phyloP scores from a whole-genome alignment of 2,888 invertebrate species.

The Axea sp. region DNA sequence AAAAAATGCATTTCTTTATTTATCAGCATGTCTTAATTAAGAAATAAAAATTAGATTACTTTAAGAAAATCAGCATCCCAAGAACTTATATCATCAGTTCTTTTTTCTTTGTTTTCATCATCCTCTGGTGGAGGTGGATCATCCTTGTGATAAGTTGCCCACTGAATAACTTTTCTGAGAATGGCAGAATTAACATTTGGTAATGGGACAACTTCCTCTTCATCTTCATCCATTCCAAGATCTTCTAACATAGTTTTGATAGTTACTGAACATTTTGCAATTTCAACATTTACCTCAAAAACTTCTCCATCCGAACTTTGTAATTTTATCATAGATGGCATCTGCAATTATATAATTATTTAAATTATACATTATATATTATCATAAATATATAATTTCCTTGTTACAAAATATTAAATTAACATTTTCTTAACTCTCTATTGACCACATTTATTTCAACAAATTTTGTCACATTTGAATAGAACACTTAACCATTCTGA shows the following conservation, averaged over 20 bases:
- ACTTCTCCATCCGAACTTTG: conserved; percentile 97
- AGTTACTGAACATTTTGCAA: conserved; percentile 98
- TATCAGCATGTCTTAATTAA: no score
- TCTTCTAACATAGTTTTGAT: conserved; percentile 99
- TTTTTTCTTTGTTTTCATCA: conserved; percentile 97
- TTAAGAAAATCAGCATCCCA: conserved; percentile 99
- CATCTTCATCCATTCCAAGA: conserved; percentile 93
- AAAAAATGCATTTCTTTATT: no score
- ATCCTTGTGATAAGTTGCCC: conserved; percentile 96
- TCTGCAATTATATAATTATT: conserved; percentile 28
- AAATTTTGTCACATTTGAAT: no score
- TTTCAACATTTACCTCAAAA: conserved; percentile 97
- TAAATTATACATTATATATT: no score
- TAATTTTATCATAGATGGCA: conserved; percentile 81
- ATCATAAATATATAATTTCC: no score
- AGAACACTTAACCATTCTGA: no score
- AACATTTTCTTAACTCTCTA: no score
- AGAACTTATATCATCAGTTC: conserved; percentile 99
- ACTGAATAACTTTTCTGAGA: conserved; percentile 94
- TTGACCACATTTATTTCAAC: no score
- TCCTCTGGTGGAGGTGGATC: conserved; percentile 98
- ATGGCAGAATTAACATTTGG: conserved; percentile 99
- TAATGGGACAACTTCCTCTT: conserved; percentile 96
- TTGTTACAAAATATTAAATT: no score
- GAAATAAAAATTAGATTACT: no score